Evolutionary conservation across 1,140 invertebrate species (phyloP).

Genomic region (Leptopilina clavipes): DNA sequence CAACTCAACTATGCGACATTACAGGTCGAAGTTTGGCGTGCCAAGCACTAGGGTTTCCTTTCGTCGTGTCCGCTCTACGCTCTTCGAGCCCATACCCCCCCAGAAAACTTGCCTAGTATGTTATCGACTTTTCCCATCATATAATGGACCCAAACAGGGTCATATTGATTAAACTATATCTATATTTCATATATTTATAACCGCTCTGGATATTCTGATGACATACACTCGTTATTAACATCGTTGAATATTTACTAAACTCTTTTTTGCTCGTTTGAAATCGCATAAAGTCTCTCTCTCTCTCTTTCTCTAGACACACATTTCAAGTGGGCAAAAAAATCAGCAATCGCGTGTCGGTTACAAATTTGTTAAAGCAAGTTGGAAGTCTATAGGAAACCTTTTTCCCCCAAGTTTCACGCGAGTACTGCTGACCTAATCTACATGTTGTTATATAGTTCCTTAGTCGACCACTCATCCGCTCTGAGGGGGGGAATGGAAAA

Average conservation of each 20-base stretch:
- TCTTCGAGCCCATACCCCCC: background rate
- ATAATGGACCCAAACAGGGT: conserved; percentile 55
- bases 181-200: conserved; percentile 53
- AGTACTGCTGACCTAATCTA: conserved; percentile 30
- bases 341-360: conserved; percentile 16
- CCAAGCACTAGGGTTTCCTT: conserved; percentile 8
- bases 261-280: background rate
- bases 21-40: conserved; percentile 11
- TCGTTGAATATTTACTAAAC: background rate
- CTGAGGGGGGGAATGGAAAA: background rate
- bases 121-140: conserved; percentile 48
- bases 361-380: conserved; percentile 7
- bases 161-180: conserved; percentile 50
- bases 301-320: background rate
- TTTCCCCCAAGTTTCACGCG: conserved; percentile 21
- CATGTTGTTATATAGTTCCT: conserved; percentile 32
- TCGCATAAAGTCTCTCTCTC: background rate
- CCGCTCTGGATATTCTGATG: background rate
- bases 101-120: conserved; percentile 4
- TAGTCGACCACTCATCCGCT: conserved; percentile 16
- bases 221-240: background rate
- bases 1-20: conserved; percentile 22
- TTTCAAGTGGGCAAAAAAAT: conserved; percentile 3
- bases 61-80: background rate
- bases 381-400: conserved; percentile 26